Evolutionary conservation across 1,140 invertebrate genomes (phyloP).

Genomic region (Scylla paramamosain): DNA sequence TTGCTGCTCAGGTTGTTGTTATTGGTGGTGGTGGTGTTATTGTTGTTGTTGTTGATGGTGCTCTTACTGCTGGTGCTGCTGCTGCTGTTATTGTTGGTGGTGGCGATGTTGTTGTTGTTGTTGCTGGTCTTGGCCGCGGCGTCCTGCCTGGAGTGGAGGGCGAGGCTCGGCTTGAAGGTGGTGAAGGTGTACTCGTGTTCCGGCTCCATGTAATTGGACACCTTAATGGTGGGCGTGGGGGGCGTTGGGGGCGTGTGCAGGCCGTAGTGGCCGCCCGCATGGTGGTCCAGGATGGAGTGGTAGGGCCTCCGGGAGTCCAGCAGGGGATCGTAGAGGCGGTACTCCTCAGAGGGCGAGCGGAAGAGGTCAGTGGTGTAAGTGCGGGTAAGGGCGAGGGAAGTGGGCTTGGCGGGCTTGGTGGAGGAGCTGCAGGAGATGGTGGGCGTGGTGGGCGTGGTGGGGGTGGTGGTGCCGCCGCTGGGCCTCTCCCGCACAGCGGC

Average conservation of each 20-base stretch:
- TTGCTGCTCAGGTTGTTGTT: background rate
- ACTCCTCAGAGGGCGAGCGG: constrained; percentile 27
- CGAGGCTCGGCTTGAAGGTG: constrained; percentile 69
- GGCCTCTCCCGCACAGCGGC: constrained; percentile 72
- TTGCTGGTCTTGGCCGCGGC: background rate
- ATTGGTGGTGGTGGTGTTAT: background rate
- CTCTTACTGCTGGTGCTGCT: background rate
- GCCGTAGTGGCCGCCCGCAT: constrained; percentile 44
- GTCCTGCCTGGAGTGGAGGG: background rate
- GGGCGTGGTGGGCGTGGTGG: constrained; percentile 51
- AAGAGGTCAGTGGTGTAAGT: constrained; percentile 53
- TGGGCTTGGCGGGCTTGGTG: constrained; percentile 55
- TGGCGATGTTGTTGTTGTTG: background rate
- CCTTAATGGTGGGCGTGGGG: constrained; percentile 69
- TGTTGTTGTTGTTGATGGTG: background rate
- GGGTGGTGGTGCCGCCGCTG: background rate
- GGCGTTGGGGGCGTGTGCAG: constrained; percentile 57
- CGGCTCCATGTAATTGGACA: constrained; percentile 72
- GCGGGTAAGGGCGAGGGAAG: constrained; percentile 54
- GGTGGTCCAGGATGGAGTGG: constrained; percentile 29
- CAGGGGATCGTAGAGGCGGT: background rate
- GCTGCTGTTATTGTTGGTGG: background rate
- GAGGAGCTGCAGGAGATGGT: constrained; percentile 27
- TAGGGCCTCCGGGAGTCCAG: constrained; percentile 25
- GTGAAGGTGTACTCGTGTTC: constrained; percentile 75